These are phyloP conservation scores for Pristionchus mayeri DNA, from an alignment of 2,888 invertebrate genomes.

Conservation along the genomic window DNA sequence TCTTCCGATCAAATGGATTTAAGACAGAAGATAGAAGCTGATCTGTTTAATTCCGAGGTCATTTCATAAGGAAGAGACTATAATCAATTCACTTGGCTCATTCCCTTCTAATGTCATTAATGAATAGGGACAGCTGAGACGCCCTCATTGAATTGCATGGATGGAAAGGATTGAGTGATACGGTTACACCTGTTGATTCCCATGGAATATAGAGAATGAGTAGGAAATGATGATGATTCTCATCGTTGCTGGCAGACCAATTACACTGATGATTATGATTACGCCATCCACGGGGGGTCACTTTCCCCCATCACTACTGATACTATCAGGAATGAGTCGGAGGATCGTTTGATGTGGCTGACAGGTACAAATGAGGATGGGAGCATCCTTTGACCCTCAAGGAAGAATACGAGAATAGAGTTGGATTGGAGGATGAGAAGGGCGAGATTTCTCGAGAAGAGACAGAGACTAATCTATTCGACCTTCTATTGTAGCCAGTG, in stretches of 20 bases:
- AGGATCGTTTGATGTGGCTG: slow-evolving; percentile 31
- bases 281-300: slow-evolving; percentile 2
- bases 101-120: not conserved
- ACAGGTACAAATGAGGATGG: slow-evolving; percentile 47
- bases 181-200: not conserved
- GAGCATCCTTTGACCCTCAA: slow-evolving; percentile 13
- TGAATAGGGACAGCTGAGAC: not conserved
- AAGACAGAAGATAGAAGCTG: not conserved
- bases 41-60: not conserved
- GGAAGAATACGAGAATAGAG: not conserved
- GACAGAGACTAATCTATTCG: not conserved
- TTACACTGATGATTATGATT: slow-evolving; percentile 2
- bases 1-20: not conserved
- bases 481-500: not conserved
- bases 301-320: not conserved
- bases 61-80: not conserved
- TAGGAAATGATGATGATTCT: not conserved
- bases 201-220: not conserved
- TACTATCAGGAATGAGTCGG: not conserved
- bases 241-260: not conserved
- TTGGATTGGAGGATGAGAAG: not conserved
- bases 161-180: not conserved
- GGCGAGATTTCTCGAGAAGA: not conserved
- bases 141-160: not conserved
- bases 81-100: not conserved